Evolutionary conservation across 2,113 vertebrate species (phyloP).

Genomic region (Ellobius talpinus): DNA sequence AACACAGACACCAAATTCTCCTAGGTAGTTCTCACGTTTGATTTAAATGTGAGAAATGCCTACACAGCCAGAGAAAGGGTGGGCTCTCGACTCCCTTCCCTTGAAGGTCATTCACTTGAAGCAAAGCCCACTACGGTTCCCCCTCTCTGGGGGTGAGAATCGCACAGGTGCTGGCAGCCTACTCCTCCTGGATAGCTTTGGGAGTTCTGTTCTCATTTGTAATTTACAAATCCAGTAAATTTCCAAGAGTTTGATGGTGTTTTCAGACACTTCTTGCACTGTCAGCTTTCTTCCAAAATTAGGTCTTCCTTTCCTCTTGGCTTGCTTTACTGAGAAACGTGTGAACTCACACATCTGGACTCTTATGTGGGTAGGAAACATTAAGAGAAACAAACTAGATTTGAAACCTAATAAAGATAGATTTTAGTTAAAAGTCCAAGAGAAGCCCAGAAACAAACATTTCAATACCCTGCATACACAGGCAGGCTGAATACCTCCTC

Average conservation of each 20-base stretch:
- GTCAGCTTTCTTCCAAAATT: neutral
- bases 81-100: neutral
- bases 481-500: neutral
- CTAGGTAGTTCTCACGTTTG: neutral
- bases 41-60: constrained; percentile 13
- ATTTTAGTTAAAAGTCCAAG: neutral
- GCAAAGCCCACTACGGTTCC: neutral
- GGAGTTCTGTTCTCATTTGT: constrained; percentile 43
- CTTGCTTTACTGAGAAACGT: neutral
- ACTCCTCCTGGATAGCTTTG: constrained; percentile 55
- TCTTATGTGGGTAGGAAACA: constrained; percentile 48
- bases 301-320: constrained; percentile 5
- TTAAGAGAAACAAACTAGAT: neutral
- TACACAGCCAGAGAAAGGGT: neutral
- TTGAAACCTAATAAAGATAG: neutral
- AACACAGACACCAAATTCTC: neutral
- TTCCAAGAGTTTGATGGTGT: constrained; percentile 25
- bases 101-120: neutral
- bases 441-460: neutral
- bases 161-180: neutral
- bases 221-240: constrained; percentile 61
- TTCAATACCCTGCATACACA: neutral
- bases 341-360: neutral
- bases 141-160: too few relatives aligned
- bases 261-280: neutral